Percentiles rank a stretch among this genome's conserved stretches.
These are phyloP conservation scores for Nasonia longicornis DNA, from an alignment of 1,140 invertebrate genomes.

Conservation along the genomic window DNA sequence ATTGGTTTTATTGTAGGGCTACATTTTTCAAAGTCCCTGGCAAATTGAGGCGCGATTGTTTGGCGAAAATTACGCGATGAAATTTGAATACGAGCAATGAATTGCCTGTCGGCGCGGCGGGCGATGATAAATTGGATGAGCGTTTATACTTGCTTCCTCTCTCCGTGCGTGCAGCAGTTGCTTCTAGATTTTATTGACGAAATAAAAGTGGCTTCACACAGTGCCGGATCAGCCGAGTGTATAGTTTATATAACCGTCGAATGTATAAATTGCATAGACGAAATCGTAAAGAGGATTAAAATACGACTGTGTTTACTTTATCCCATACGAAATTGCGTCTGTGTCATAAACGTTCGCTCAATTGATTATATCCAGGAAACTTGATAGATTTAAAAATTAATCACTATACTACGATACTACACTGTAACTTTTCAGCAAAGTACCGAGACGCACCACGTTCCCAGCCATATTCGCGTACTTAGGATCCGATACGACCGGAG, in stretches of 20 bases:
- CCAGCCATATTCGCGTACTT: not conserved
- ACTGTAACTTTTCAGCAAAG: not conserved
- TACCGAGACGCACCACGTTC: not conserved
- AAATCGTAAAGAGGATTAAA: not conserved
- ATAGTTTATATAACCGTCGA: not conserved
- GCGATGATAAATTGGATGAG: not conserved
- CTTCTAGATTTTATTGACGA: not conserved
- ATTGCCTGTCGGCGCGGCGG: not conserved
- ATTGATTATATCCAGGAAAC: no score
- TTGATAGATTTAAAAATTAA: no score
- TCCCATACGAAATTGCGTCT: not conserved
- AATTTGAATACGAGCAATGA: not conserved
- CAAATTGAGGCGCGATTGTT: constrained; percentile 8
- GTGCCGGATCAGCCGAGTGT: not conserved
- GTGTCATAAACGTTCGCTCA: no score
- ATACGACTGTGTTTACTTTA: not conserved
- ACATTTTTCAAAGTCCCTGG: not conserved
- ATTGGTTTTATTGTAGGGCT: constrained; percentile 5
- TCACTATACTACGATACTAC: no score
- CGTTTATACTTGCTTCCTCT: not conserved
- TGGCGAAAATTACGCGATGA: not conserved
- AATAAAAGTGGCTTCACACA: not conserved
- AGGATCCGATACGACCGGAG: not conserved
- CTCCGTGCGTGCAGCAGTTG: not conserved
- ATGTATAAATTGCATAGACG: not conserved